These are phyloP conservation scores for Orthonyx spaldingii DNA, from an alignment of 2,113 vertebrate species.

Conservation along the genomic window DNA sequence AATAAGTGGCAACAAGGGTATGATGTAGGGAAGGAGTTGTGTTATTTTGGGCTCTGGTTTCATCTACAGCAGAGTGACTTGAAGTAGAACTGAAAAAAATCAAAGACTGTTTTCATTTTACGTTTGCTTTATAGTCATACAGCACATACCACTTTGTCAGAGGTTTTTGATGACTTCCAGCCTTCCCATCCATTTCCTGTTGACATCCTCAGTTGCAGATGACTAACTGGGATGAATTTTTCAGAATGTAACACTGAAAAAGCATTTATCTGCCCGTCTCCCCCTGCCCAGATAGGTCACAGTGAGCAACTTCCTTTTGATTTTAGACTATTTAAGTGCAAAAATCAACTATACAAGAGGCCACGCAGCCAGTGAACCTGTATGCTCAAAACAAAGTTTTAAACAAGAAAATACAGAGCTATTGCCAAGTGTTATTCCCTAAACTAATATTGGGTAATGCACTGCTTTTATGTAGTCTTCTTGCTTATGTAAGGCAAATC, in stretches of 20 bases:
- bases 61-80: background rate
- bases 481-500: background rate
- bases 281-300: background rate
- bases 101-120: background rate
- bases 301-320: background rate
- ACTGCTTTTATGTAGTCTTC: background rate
- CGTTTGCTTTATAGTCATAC: background rate
- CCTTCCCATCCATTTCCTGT: background rate
- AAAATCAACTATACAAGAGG: background rate
- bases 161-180: background rate
- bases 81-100: background rate
- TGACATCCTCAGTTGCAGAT: background rate
- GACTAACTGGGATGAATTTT: background rate
- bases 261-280: background rate
- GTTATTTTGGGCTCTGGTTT: background rate
- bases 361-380: background rate
- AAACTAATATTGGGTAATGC: background rate
- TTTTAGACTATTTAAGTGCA: background rate
- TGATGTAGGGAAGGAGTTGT: background rate
- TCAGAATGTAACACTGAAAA: background rate
- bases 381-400: background rate
- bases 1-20: background rate
- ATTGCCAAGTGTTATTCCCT: background rate
- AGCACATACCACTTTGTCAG: background rate
- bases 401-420: background rate